Evolutionary conservation across 1,140 invertebrate genomes (phyloP), one percentile per base, ranked within the genome.

Genomic region (Cherax destructor): DNA sequence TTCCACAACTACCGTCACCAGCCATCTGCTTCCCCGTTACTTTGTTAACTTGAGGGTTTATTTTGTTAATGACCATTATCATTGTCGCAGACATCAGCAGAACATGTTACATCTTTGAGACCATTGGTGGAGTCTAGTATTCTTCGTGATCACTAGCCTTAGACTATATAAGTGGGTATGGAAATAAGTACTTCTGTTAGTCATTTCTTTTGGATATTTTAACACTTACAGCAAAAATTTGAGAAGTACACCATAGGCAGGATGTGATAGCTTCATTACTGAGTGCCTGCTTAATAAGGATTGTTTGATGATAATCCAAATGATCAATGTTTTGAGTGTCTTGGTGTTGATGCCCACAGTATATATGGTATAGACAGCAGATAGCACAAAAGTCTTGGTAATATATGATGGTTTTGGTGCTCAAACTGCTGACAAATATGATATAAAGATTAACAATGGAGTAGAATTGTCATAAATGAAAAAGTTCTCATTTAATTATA

Each of bases 111-210:
- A n/a, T 74, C 30, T 74, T 74, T 7, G 9, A 74, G 4, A 74
- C 69, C 24, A 24, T 24, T 30, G 69, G 21, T 74, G 69, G 69
- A 74, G n/a, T 74, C 24, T 1, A 74, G 24, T 74, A 21, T 69
- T 69, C 65, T 69, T 69, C 18, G 21, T 74, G 69, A 74, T 74
- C 30, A 74, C 9, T 30, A 21, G 69, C 69, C 79, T 56, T 81
- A 80, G 78, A 80, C 16, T 80, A 80, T 80, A 80, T 21, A 80
- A 80, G 30, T 80, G 52, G 41, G 78, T 80, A 41, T 41, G 30
- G 30, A 41, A 80, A 52, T 80, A 80, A 80, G 24, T 80, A 49
- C 78, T 80, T 80, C 50, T 50, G 78, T 80, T 18, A 69, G 13
- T 18, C 6, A 16, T 74, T 74, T 30, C 30, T 30, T 30, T 24